Percentiles rank a stretch among this genome's conserved stretches.
Evolutionary conservation across 2,113 vertebrate genomes (phyloP).

Genomic region (Myiozetetes cayanensis): DNA sequence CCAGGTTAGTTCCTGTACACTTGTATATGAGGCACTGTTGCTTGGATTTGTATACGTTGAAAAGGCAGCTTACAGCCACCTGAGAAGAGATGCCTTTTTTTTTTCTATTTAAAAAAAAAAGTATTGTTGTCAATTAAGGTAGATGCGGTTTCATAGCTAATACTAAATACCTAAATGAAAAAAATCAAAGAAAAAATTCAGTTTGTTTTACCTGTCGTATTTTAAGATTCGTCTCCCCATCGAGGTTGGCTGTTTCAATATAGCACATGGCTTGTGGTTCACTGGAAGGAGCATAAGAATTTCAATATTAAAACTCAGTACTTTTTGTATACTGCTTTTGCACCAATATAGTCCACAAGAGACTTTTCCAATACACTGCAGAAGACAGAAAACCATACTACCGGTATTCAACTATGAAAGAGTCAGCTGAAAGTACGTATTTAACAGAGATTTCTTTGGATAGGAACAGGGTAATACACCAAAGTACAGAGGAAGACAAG

Average conservation of each 20-base stretch:
- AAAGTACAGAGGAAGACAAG: background rate
- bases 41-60: background rate
- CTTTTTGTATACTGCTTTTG: background rate
- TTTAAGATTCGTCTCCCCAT: constrained; percentile 99
- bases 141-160: background rate
- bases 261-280: constrained; percentile 99
- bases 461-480: background rate
- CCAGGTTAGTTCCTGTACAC: background rate
- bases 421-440: background rate
- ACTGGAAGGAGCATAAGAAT: constrained; percentile 68
- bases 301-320: background rate
- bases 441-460: background rate
- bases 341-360: background rate
- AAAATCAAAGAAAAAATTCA: background rate
- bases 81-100: background rate
- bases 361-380: background rate
- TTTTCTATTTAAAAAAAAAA: background rate
- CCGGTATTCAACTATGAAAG: background rate
- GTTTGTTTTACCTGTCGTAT: constrained; percentile 88
- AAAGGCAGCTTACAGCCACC: background rate
- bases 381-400: background rate
- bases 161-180: background rate
- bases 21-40: background rate
- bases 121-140: background rate
- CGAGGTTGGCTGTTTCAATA: constrained; percentile 95